Conservation (phyloP, 2,888 invertebrate species). For the Torymus texanus region DNA sequence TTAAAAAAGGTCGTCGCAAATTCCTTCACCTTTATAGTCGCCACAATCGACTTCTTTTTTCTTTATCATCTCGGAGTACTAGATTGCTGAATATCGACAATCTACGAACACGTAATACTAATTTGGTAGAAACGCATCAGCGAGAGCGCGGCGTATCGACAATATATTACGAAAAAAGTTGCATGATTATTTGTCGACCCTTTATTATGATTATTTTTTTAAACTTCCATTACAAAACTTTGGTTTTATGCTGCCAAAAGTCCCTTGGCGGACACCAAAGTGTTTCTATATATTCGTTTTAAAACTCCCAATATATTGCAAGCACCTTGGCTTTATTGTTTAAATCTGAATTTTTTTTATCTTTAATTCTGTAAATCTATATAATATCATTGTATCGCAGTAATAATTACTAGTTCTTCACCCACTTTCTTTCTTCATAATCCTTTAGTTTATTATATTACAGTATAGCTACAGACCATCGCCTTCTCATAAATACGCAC, state of each 20-base stretch:
- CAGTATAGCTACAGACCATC: constrained; percentile 63
- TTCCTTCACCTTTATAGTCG: constrained; percentile 14
- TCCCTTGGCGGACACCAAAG: constrained; percentile 39
- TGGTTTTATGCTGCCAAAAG: constrained; percentile 49
- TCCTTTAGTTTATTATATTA: constrained; percentile 62
- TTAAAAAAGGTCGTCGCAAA: constrained; percentile 39
- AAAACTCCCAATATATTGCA: constrained; percentile 49
- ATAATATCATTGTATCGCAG: constrained; percentile 56
- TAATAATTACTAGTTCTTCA: constrained; percentile 59
- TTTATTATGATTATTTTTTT: background rate
- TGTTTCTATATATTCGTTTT: constrained; percentile 36
- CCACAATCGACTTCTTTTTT: constrained; percentile 36
- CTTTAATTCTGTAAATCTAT: constrained; percentile 41
- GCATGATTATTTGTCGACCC: background rate
- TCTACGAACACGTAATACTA: constrained; percentile 53
- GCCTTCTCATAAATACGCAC: constrained; percentile 11
- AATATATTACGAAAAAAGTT: constrained; percentile 21
- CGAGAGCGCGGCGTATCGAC: constrained; percentile 13
- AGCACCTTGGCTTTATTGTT: constrained; percentile 48
- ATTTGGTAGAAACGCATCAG: constrained; percentile 51
- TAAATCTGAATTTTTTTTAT: constrained; percentile 38
- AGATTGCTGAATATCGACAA: constrained; percentile 46
- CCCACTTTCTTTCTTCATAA: constrained; percentile 35
- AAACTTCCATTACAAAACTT: constrained; percentile 44
- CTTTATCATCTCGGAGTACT: constrained; percentile 16